These are phyloP conservation scores for Lamellibrachia columna DNA, from an alignment of 2,888 invertebrate genomes.

Conservation along the genomic window DNA sequence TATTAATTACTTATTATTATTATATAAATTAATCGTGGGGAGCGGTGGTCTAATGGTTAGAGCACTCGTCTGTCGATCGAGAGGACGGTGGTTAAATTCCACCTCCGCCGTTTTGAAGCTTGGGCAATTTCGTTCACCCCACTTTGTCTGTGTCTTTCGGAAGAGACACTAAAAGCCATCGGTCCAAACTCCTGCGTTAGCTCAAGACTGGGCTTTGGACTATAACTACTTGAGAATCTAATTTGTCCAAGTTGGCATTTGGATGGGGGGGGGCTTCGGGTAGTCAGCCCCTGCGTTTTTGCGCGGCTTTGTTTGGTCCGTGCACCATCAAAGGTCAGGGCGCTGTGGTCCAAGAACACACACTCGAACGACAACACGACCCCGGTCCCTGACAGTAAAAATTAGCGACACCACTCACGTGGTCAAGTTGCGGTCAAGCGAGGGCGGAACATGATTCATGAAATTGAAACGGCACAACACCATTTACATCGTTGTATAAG, in stretches of 20 bases:
- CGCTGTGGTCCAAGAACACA: neutral
- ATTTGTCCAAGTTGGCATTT: neutral
- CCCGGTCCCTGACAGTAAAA: neutral
- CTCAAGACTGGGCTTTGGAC: no score
- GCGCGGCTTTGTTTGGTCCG: neutral
- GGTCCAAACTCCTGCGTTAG: neutral
- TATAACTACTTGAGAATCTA: no score
- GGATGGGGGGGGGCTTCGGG: neutral
- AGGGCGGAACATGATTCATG: neutral
- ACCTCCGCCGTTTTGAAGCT: no score
- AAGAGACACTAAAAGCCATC: no score
- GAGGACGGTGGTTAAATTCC: no score
- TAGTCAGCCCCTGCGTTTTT: neutral
- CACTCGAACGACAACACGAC: neutral
- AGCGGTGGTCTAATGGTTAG: no score
- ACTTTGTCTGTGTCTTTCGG: no score
- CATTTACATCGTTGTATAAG: neutral
- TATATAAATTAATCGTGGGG: no score
- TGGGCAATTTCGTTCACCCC: no score
- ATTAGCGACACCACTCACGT: neutral
- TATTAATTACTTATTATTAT: no score
- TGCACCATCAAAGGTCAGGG: neutral
- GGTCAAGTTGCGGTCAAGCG: neutral
- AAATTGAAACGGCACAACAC: neutral
- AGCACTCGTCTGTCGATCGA: no score